phyloP scores from a whole-genome alignment of 2,888 invertebrate genomes.

The Latrodectus elegans region DNA sequence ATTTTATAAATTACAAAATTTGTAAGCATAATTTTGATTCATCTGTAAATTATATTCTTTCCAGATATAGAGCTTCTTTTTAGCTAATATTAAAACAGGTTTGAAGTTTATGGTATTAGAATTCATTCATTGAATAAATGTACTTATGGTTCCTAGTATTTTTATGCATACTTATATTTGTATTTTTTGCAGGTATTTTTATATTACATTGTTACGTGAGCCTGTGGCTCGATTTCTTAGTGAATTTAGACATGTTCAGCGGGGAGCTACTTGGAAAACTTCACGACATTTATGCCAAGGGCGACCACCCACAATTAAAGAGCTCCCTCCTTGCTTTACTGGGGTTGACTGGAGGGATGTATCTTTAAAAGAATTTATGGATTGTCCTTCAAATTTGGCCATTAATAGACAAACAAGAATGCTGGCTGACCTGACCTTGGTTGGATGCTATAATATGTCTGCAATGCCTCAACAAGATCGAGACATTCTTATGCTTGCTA shows the following conservation, averaged over 20 bases:
- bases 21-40: no score
- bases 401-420: slow-evolving; percentile 97
- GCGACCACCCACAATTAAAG: slow-evolving; percentile 84
- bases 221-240: slow-evolving; percentile 95
- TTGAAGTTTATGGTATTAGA: neutral
- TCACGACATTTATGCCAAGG: slow-evolving; percentile 81
- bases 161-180: neutral
- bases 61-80: no score
- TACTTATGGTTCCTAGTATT: neutral
- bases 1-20: no score
- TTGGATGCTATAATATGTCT: slow-evolving; percentile 90
- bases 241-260: slow-evolving; percentile 96
- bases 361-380: slow-evolving; percentile 90
- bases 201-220: slow-evolving; percentile 94
- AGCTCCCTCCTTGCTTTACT: slow-evolving; percentile 82
- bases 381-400: slow-evolving; percentile 94
- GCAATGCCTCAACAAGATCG: slow-evolving; percentile 81
- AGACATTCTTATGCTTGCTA: slow-evolving; percentile 90
- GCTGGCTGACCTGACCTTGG: slow-evolving; percentile 94
- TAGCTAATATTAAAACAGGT: no score
- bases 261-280: slow-evolving; percentile 97
- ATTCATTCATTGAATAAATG: neutral
- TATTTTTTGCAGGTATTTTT: slow-evolving; percentile 85
- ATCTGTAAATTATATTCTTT: no score
- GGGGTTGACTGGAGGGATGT: slow-evolving; percentile 91